Conservation (phyloP, 2,113 vertebrate species). For the Carassius gibelio region DNA sequence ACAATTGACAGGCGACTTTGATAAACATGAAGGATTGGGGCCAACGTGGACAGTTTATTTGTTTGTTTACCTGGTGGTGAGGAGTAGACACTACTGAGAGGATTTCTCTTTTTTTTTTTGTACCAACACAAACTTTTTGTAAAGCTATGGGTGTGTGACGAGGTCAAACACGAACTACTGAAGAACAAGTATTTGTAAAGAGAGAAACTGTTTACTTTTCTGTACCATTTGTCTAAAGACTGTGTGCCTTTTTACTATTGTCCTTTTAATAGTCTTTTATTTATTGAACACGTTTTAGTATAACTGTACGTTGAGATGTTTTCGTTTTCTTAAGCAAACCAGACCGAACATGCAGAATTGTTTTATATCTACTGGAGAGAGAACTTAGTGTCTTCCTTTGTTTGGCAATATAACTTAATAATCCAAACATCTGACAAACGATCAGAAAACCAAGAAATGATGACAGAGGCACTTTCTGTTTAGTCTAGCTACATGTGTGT, state of each 20-base stretch:
- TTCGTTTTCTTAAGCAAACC: slow-evolving; percentile 57
- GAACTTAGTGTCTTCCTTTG: slow-evolving; percentile 87
- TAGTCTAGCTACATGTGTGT: slow-evolving; percentile 46
- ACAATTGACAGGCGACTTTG: slow-evolving; percentile 63
- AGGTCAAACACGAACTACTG: slow-evolving; percentile 85
- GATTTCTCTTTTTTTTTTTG: slow-evolving; percentile 77
- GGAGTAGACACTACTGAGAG: slow-evolving; percentile 85
- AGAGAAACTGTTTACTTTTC: slow-evolving; percentile 87
- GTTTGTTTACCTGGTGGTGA: slow-evolving; percentile 67
- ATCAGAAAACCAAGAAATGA: slow-evolving; percentile 63
- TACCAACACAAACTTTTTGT: slow-evolving; percentile 78
- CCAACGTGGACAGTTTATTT: slow-evolving; percentile 62
- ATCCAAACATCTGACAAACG: slow-evolving; percentile 71
- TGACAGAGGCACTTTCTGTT: slow-evolving; percentile 59
- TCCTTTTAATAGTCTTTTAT: slow-evolving; percentile 90
- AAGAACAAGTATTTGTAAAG: slow-evolving; percentile 83
- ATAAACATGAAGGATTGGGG: slow-evolving; percentile 73
- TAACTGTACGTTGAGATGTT: slow-evolving; percentile 74
- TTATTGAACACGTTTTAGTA: slow-evolving; percentile 83
- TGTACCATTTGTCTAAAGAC: slow-evolving; percentile 92
- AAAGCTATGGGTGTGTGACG: slow-evolving; percentile 69
- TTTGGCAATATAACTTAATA: slow-evolving; percentile 86
- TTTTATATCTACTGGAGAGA: slow-evolving; percentile 81
- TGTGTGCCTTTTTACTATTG: slow-evolving; percentile 98
- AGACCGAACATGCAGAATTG: slow-evolving; percentile 70